Evolutionary conservation across 1,140 invertebrate genomes (phyloP), one percentile per base, ranked within the genome.

Genomic region (Drosophila subpulchrella): DNA sequence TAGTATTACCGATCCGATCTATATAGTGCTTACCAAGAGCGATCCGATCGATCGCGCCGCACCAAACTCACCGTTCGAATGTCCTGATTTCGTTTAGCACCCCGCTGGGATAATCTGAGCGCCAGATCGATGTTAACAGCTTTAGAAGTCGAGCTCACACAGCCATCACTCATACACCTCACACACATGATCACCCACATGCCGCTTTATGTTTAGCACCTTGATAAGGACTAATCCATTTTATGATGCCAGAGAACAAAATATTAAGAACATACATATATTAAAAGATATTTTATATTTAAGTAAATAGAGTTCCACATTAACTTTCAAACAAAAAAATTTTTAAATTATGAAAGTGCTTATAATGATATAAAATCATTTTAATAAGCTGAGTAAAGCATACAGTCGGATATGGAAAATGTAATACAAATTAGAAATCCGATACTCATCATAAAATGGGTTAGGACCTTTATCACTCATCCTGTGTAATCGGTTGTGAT

Each of bases 121-220:
- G 30, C 12, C 32, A 51, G 17, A 42, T 76, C 65, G 27, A 72
- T 77, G 55, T 81, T 38, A 10, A 54, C 32, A 73, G 78, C 79
- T 71, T 67, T 81, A 80, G 63, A 56, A 70, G 30, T 82, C 72
- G 76, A 74, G 61, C 73, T 38, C 41, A 67, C 60, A 47, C 12
- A 59, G 30, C 36, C 15, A 61, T 20, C 50, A 61, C 67, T 17
- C 20, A 65, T 32, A 55, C 46, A 60, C 30, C 30, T 27, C 34
- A 58, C 53, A 56, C 47, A 72, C 47, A 72, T 4, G 15, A 51
- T 38, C 38, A 58, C 50, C 10, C 34, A 73, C 56, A 39, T 41
- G 59, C 84, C 51, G 80, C 85, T 89, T 89, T 32, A 17, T 78
- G 76, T 89, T 76, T 41, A 60, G 83, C 83, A 86, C 70, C 58